These are phyloP conservation scores for Stratiomys singularior DNA, from an alignment of 2,888 invertebrate genomes.

Conservation along the genomic window DNA sequence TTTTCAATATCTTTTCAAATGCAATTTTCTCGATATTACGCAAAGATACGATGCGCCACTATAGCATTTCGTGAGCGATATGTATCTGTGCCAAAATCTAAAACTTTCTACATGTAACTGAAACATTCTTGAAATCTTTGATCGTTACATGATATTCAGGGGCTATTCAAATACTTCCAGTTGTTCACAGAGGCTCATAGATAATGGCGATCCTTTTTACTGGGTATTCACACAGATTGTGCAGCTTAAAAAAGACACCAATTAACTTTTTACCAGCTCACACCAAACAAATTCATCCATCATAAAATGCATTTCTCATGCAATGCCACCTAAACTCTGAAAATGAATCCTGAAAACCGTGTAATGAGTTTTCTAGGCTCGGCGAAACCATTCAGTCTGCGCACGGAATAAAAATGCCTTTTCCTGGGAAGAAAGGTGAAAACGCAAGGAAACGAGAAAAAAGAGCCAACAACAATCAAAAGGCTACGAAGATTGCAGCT, in stretches of 20 bases:
- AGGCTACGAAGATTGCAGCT: constrained; percentile 32
- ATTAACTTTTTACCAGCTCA: constrained; percentile 15
- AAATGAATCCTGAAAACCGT: neutral
- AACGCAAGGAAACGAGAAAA: neutral
- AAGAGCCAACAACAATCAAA: neutral
- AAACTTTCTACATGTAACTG: too few relatives aligned
- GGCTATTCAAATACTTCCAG: too few relatives aligned
- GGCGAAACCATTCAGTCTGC: neutral
- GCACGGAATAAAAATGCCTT: neutral
- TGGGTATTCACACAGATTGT: neutral
- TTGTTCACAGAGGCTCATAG: too few relatives aligned
- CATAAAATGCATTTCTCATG: constrained; percentile 33
- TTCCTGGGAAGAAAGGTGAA: neutral
- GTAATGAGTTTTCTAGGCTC: neutral
- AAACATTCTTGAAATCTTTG: too few relatives aligned
- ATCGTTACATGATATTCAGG: too few relatives aligned
- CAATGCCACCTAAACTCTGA: constrained; percentile 6
- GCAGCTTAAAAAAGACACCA: constrained; percentile 12
- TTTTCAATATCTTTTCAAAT: too few relatives aligned
- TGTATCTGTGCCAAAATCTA: too few relatives aligned
- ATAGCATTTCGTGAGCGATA: too few relatives aligned
- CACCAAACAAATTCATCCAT: constrained; percentile 27
- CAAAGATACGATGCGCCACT: too few relatives aligned
- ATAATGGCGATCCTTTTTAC: too few relatives aligned
- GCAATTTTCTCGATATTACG: too few relatives aligned